Evolutionary conservation across 2,888 invertebrate genomes (phyloP).

Genomic region (Drosophila kanekoi): DNA sequence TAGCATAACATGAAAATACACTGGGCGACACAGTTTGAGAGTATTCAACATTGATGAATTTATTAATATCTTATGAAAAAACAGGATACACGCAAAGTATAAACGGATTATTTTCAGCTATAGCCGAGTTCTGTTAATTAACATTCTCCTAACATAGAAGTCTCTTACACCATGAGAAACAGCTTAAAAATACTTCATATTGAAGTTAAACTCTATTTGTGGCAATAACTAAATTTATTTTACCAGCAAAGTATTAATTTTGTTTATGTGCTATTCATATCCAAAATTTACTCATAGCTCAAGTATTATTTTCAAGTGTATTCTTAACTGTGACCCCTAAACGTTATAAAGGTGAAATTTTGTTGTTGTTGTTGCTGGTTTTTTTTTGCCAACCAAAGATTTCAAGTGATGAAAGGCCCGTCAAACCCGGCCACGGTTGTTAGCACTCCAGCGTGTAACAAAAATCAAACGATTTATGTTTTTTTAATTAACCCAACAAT

Average conservation of each 20-base stretch:
- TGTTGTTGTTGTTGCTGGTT: conserved; percentile 9
- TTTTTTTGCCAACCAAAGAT: conserved; percentile 49
- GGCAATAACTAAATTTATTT: no score
- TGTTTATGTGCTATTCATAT: no score
- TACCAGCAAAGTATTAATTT: not conserved
- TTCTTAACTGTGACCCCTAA: conserved; percentile 7
- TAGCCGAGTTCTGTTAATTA: conserved; percentile 36
- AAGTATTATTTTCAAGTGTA: conserved; percentile 5
- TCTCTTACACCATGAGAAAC: not conserved
- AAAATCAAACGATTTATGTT: conserved; percentile 84
- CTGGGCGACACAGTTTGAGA: not conserved
- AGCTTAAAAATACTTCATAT: no score
- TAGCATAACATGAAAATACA: no score
- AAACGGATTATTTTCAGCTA: no score
- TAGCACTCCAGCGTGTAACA: conserved; percentile 54
- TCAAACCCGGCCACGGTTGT: conserved; percentile 68
- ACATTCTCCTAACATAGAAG: conserved; percentile 35
- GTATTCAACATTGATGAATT: not conserved
- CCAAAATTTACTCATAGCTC: no score
- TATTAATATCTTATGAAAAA: no score
- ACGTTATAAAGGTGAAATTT: conserved; percentile 54
- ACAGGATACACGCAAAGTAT: no score
- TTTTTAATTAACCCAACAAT: conserved; percentile 85
- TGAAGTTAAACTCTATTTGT: not conserved
- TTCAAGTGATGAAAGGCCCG: conserved; percentile 69